Percentiles rank a stretch among this genome's conserved stretches.
These are phyloP conservation scores for Propsilocerus akamusi DNA, from an alignment of 1,140 invertebrate genomes.

Conservation along the genomic window DNA sequence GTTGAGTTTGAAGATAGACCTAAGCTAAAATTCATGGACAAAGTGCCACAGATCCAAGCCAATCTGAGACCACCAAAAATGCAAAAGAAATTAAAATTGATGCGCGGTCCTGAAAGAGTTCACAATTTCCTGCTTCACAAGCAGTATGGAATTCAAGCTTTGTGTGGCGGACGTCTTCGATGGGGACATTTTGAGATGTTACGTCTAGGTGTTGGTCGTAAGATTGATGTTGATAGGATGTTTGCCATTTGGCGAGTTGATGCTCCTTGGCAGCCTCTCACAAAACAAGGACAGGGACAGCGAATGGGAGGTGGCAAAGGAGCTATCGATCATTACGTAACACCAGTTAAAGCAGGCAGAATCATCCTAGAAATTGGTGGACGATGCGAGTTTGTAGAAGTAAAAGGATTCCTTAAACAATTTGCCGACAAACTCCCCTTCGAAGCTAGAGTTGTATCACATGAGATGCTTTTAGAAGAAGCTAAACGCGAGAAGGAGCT, in stretches of 20 bases:
- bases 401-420: constrained; percentile 39
- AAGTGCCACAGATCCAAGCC: constrained; percentile 46
- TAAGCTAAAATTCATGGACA: constrained; percentile 46
- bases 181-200: constrained; percentile 78
- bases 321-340: constrained; percentile 86
- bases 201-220: constrained; percentile 44
- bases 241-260: constrained; percentile 94
- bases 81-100: constrained; percentile 57
- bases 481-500: constrained; percentile 36
- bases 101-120: constrained; percentile 74
- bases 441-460: constrained; percentile 62
- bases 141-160: constrained; percentile 81
- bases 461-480: constrained; percentile 52
- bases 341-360: constrained; percentile 74
- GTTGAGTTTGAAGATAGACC: constrained; percentile 51
- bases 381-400: constrained; percentile 70
- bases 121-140: constrained; percentile 72
- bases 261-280: constrained; percentile 85
- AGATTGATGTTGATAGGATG: constrained; percentile 57
- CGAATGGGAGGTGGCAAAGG: constrained; percentile 95
- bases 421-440: constrained; percentile 73
- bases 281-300: constrained; percentile 77
- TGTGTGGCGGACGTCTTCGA: constrained; percentile 62
- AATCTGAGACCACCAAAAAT: constrained; percentile 57
- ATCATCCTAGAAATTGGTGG: constrained; percentile 95